Base-by-base conservation (phyloP, 2,888 invertebrate species). In the Lumbricus terrestris region DNA sequence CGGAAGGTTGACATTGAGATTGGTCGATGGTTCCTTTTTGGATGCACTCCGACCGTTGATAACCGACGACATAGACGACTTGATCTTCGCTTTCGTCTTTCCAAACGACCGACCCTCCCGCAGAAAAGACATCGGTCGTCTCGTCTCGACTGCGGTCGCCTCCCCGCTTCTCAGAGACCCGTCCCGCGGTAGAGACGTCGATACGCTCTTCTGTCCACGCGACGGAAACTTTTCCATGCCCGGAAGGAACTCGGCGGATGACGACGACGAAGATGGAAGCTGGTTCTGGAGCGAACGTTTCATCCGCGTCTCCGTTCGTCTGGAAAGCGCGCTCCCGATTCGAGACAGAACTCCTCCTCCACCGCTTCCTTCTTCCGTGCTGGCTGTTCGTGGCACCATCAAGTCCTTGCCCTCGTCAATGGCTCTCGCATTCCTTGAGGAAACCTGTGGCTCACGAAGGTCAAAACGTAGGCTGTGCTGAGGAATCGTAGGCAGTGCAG, bases 1-100 rank as follows among this genome's bases (percentile, higher is more conserved):
- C 37, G 88, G 90, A 29, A 54, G 82, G 89, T 90, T 90, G n/a
- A 47, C 82, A 37, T 88, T 90, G 82, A 90, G 54, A 69, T 89
- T 89, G 33, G 89, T n/a, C 34, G 54, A 20, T 37, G 37, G 47
- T 0, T 40, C 42, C 20, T 40, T 37, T n/a, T 13, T 88, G 3
- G 40, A 42, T 5, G 40, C 33, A 35, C 20, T 40, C 20, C 88
- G 20, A 5, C 89, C 89, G 37, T 16, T 47, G 11, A 34, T 69
- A 15, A 89, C 89, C 5, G 89, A 89, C 34, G 89, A 89, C 3
- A 89, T 82, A 4, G 89, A 89, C 15, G 89, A 89, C 23, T 35
- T 47, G n/a, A 89, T 89, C 29, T 47, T 42, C 35, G 89, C 89
- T 18, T 89, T 89, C 16, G 89, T 89, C 13, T 37, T n/a, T 35